Evolutionary conservation across 2,888 invertebrate species (phyloP).

Genomic region (Blera fallax): DNA sequence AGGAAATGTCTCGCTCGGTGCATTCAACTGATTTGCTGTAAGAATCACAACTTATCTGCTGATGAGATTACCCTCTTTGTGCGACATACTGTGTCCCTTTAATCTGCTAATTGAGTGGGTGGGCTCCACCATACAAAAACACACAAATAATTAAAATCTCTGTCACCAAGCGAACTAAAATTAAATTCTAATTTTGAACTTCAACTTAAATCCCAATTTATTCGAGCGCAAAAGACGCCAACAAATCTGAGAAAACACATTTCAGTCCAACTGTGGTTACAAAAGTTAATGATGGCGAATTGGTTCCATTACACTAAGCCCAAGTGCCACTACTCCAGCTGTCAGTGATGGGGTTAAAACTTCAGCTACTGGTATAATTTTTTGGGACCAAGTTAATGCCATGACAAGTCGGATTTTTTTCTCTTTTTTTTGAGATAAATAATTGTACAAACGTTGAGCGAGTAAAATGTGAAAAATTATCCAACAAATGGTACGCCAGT

Average conservation of each 20-base stretch:
- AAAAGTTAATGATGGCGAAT: constrained; percentile 33
- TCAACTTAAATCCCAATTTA: background rate
- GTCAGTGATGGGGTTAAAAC: constrained; percentile 22
- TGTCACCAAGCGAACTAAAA: background rate
- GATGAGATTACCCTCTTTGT: no score
- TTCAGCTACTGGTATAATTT: constrained; percentile 17
- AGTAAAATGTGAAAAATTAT: constrained; percentile 9
- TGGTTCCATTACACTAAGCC: constrained; percentile 28
- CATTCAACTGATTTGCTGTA: no score
- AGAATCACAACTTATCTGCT: no score
- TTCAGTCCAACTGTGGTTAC: background rate
- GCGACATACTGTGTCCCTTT: background rate
- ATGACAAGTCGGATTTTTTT: constrained; percentile 28
- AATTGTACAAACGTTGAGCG: constrained; percentile 1
- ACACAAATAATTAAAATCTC: background rate
- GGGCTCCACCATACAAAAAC: background rate
- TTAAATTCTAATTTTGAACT: background rate
- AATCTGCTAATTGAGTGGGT: background rate
- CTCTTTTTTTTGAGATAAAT: background rate
- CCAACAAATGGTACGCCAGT: constrained; percentile 23
- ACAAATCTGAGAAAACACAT: background rate
- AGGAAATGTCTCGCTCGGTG: no score
- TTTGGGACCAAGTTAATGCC: constrained; percentile 25
- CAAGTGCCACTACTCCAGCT: constrained; percentile 1
- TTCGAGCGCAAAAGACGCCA: background rate